A percentile compares a stretch with the other conserved stretches of the same genome.
Conservation (phyloP, 2,113 vertebrate species). For the Prinia subflava region DNA sequence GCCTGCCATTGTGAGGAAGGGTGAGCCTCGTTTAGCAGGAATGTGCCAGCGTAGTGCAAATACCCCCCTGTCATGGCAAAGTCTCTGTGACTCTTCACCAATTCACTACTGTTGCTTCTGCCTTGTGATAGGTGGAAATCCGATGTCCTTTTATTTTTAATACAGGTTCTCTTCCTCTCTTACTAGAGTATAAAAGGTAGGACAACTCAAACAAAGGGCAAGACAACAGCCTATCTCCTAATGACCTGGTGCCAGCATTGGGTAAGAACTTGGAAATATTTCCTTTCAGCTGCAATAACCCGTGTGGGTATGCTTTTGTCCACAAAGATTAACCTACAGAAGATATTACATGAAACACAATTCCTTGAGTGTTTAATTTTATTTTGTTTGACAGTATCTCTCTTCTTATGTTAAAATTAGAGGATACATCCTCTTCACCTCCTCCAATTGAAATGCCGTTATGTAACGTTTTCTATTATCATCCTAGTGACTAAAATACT, state of each 20-base stretch:
- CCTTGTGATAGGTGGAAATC: neutral
- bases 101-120: neutral
- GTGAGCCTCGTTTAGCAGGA: neutral
- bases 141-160: constrained; percentile 16
- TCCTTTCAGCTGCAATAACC: neutral
- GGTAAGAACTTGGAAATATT: neutral
- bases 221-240: neutral
- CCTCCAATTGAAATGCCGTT: neutral
- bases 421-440: neutral
- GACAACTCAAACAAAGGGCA: neutral
- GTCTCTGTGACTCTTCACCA: neutral
- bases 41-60: neutral
- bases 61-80: neutral
- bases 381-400: neutral
- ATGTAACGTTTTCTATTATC: neutral
- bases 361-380: neutral
- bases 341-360: neutral
- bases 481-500: neutral
- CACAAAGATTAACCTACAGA: neutral
- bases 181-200: neutral
- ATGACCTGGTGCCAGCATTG: neutral
- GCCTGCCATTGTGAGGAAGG: neutral
- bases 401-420: neutral
- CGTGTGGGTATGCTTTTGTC: neutral
- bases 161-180: neutral